Percentiles rank a stretch among this genome's conserved stretches.
These are phyloP conservation scores for Psylliodes chrysocephalus DNA, from an alignment of 2,888 invertebrate species.

Conservation along the genomic window DNA sequence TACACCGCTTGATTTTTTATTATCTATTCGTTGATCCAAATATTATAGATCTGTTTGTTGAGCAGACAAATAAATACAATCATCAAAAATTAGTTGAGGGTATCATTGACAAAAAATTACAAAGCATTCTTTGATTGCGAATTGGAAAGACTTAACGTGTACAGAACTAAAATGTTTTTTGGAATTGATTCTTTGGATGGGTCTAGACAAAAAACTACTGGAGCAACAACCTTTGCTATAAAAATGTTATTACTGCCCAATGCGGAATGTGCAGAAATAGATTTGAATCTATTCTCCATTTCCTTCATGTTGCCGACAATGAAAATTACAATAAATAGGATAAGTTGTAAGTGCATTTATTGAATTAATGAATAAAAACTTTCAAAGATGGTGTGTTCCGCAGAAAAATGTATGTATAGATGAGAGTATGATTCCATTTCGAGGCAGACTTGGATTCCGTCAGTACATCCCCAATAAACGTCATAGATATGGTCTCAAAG, in stretches of 20 bases:
- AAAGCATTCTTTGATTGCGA: constrained; percentile 1
- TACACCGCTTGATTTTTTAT: constrained; percentile 2
- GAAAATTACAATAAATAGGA: too few relatives aligned
- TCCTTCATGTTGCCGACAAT: too few relatives aligned
- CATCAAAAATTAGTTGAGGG: constrained; percentile 10
- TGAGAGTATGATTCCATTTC: constrained; percentile 6
- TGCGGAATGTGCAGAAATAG: too few relatives aligned
- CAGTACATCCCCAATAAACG: too few relatives aligned
- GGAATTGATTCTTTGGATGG: background rate
- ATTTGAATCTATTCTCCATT: too few relatives aligned
- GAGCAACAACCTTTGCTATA: constrained; percentile 13
- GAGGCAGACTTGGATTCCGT: background rate
- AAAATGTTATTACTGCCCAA: background rate
- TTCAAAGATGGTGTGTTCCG: too few relatives aligned
- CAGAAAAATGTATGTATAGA: constrained; percentile 7
- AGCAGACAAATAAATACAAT: constrained; percentile 3
- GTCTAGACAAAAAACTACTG: constrained; percentile 10
- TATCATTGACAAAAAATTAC: constrained; percentile 12
- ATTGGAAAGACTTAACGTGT: constrained; percentile 3
- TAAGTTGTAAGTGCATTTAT: too few relatives aligned
- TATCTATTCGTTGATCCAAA: background rate
- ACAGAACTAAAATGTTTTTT: constrained; percentile 6
- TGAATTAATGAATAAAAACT: too few relatives aligned
- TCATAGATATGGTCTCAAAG: constrained; percentile 5
- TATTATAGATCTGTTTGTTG: constrained; percentile 11